phyloP scores from a whole-genome alignment of 2,113 vertebrate species.

The Loxodonta africana region DNA sequence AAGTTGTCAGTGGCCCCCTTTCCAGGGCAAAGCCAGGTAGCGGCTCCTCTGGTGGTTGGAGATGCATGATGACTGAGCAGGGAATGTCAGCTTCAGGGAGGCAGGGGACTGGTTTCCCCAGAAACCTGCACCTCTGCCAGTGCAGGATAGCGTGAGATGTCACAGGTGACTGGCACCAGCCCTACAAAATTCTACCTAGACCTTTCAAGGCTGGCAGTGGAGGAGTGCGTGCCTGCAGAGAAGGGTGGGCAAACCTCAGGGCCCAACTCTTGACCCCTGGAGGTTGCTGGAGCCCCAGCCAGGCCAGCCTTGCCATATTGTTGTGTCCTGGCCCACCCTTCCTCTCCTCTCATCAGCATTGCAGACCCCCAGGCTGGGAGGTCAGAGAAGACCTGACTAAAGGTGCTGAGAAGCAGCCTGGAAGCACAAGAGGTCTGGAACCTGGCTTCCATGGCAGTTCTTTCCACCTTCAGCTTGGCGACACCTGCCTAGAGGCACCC shows the following conservation, averaged over 20 bases:
- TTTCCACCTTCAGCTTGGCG: background rate
- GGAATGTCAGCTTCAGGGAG: background rate
- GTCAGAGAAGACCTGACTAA: background rate
- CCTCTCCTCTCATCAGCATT: background rate
- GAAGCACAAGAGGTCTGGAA: background rate
- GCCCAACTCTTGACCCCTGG: background rate
- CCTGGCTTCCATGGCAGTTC: background rate
- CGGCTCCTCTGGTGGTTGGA: background rate
- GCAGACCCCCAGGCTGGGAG: background rate
- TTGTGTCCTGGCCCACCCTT: no score
- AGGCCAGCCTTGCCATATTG: background rate
- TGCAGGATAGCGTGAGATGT: background rate
- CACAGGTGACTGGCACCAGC: background rate
- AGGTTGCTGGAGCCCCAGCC: background rate
- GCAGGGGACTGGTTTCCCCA: background rate
- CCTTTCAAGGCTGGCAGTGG: background rate
- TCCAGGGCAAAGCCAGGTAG: background rate
- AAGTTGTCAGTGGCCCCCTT: background rate
- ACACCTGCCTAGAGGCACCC: accelerated
- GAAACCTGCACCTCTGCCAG: background rate
- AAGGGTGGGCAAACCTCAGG: background rate
- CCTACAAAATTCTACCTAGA: background rate
- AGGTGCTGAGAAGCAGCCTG: background rate
- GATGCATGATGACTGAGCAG: background rate
- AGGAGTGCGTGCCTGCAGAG: background rate